Base-by-base conservation (phyloP, 2,888 invertebrate species). In the Ormyrus thymus region DNA sequence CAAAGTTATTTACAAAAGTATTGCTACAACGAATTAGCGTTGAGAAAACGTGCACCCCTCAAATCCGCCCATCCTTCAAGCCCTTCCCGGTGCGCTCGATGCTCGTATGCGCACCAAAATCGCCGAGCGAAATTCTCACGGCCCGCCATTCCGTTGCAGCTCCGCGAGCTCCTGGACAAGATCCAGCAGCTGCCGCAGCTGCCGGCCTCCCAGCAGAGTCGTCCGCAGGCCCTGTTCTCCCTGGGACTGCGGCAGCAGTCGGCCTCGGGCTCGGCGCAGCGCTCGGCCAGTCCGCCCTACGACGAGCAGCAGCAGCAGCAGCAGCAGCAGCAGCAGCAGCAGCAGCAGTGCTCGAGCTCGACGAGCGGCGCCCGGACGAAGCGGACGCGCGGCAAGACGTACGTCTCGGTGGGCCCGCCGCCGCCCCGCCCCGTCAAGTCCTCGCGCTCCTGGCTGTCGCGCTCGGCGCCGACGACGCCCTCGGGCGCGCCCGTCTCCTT, bases 401-500 rank as follows among this genome's bases (percentile, higher is more conserved):
- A 91, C 83, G 88, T 90, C 81, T 90, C 91, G 1, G 85, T 92
- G 79, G 91, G 92, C 61, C 83, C 90, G 51, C 86, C 88, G 0
- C 75, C 64, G 0, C 61, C 70, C 1, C 51, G 64, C 7, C 3
- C 66, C 15, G 4, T 58, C 69, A 72, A 74, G 53, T 43, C 71
- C 53, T 43, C 76, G 43, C 90, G 87, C 81, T 91, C 94, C 61
- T 94, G 94, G 91, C 91, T 95, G 7, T 95, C 96, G 0, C 91
- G 95, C 45, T 96, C 96, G 0, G 96, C 96, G 0, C 96, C 96
- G 0, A 95, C 94, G 3, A 96, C 96, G 0, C 96, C 96, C 0
- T 94, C 94, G 82, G 91, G 94, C 51, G 93, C 93, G 73, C 93
- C 94, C 95, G 9, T 91, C 94, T 93, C 93, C 13, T 92, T 94